Percentiles rank a stretch among this genome's conserved stretches.
Conservation (phyloP, 1,140 invertebrate species). For the Saccostrea glomerata region DNA sequence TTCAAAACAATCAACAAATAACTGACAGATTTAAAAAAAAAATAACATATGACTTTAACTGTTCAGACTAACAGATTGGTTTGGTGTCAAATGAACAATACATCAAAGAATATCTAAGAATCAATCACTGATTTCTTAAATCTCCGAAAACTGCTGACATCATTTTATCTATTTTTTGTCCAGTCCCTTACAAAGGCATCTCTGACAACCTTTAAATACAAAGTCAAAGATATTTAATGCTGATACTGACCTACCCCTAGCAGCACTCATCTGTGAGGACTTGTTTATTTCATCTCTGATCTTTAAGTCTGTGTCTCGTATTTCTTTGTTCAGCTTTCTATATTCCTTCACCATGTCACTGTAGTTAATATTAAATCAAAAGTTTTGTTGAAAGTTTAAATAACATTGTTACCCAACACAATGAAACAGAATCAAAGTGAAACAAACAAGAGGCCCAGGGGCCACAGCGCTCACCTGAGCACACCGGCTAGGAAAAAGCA, state of each 20-base stretch:
- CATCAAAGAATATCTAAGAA: background rate
- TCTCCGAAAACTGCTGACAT: background rate
- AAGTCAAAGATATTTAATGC: no score
- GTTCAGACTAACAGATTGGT: no score
- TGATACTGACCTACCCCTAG: slow-evolving; percentile 61
- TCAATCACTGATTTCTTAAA: background rate
- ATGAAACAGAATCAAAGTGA: no score
- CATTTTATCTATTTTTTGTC: background rate
- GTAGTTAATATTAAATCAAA: slow-evolving; percentile 26
- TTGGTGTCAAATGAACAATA: no score
- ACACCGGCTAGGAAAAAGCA: no score
- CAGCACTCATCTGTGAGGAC: slow-evolving; percentile 55
- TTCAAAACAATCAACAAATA: slow-evolving; percentile 21
- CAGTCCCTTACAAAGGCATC: background rate
- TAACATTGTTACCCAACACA: no score
- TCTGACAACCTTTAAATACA: no score
- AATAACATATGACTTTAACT: no score
- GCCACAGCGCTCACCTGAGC: no score
- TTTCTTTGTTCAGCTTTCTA: slow-evolving; percentile 65
- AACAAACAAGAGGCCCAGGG: no score
- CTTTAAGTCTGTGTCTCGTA: slow-evolving; percentile 66
- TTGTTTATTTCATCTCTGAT: slow-evolving; percentile 62
- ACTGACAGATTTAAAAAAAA: background rate
- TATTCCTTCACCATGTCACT: slow-evolving; percentile 72
- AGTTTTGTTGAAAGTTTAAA: no score